These are phyloP conservation scores for Anguilla obscura DNA, from an alignment of 2,797 vertebrate genomes.

Conservation along the genomic window DNA sequence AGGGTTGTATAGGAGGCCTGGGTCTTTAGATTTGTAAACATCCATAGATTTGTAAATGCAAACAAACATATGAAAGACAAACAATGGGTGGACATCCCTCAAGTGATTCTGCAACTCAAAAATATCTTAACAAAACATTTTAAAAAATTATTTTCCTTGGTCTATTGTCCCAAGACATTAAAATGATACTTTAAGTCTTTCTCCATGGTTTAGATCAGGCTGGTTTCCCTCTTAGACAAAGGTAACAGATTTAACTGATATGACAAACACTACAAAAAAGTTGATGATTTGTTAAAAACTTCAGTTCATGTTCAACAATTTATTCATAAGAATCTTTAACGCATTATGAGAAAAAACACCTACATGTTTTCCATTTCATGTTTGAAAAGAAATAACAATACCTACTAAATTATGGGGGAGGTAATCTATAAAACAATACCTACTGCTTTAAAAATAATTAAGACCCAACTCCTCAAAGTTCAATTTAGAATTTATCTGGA, in stretches of 20 bases:
- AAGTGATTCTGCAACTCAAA: neutral
- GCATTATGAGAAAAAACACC: conserved; percentile 14
- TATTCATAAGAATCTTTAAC: conserved; percentile 24
- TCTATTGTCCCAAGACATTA: neutral
- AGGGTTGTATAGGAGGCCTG: neutral
- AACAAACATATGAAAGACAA: neutral
- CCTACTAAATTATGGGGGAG: neutral
- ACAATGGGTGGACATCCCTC: neutral
- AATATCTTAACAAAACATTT: neutral
- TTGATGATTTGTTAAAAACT: neutral
- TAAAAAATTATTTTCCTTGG: neutral
- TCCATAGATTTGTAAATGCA: neutral
- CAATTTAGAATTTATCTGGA: neutral
- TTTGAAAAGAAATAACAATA: neutral
- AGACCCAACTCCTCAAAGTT: neutral
- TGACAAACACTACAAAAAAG: neutral
- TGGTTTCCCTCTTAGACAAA: neutral
- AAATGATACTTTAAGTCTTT: neutral
- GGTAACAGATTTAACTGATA: neutral
- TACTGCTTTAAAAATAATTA: neutral
- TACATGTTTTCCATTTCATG: neutral
- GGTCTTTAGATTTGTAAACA: neutral
- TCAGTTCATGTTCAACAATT: conserved; percentile 9
- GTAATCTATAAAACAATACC: neutral
- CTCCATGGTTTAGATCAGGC: neutral